Percentiles rank a stretch among this genome's conserved stretches.
phyloP scores from a whole-genome alignment of 2,888 invertebrate genomes.

The Drosophila nr. perissopoda region DNA sequence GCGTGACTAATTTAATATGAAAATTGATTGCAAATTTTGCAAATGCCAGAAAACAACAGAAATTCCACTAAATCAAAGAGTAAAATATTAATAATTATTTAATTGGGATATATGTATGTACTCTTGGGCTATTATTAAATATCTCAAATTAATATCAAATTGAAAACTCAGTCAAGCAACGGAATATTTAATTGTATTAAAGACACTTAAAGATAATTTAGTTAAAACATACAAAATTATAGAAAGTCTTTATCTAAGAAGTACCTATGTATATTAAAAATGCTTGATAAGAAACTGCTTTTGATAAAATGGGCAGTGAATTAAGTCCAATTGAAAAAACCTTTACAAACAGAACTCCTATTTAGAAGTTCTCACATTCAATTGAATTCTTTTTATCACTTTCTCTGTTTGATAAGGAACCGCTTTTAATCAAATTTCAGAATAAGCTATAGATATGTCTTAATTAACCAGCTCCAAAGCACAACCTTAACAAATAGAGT shows the following conservation, averaged over 20 bases:
- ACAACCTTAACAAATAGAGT: neutral
- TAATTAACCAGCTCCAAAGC: too few species aligned
- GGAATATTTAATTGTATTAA: neutral
- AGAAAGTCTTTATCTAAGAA: neutral
- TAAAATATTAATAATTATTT: neutral
- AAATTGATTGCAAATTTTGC: neutral
- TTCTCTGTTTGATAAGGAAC: neutral
- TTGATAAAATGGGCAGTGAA: too few species aligned
- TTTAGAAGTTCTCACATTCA: too few species aligned
- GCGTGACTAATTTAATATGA: slow-evolving; percentile 2
- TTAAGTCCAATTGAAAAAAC: too few species aligned
- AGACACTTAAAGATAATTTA: neutral
- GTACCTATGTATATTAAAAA: neutral
- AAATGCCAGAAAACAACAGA: neutral
- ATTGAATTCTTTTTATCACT: too few species aligned
- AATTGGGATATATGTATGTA: neutral
- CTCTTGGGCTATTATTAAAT: neutral
- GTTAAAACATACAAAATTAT: neutral
- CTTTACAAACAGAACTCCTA: too few species aligned
- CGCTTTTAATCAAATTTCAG: neutral
- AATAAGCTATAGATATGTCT: too few species aligned
- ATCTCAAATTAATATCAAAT: neutral
- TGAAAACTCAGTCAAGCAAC: neutral
- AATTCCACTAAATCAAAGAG: neutral
- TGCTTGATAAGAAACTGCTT: neutral